Percentiles rank a stretch among this genome's conserved stretches.
phyloP scores from a whole-genome alignment of 64 coral and sea anemone genomes.

The Actinia tenebrosa region DNA sequence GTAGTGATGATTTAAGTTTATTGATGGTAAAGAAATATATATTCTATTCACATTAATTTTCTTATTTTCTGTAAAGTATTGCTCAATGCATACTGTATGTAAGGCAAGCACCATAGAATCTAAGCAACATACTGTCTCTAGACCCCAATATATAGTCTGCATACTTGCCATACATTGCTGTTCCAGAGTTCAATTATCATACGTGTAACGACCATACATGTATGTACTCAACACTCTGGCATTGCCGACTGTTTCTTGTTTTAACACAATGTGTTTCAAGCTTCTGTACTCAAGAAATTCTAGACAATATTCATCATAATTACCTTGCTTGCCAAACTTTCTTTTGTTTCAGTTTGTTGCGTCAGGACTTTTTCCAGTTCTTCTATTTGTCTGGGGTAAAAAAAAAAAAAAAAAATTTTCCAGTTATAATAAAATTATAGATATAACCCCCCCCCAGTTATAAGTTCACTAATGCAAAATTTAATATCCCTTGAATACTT shows the following conservation, averaged over 20 bases:
- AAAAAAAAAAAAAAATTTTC: neutral
- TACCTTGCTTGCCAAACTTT: slow-evolving; percentile 82
- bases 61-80: no score
- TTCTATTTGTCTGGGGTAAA: slow-evolving; percentile 56
- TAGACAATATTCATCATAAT: neutral
- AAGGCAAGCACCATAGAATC: neutral
- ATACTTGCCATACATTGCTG: neutral
- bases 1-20: no score
- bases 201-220: neutral
- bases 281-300: no score
- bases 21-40: no score
- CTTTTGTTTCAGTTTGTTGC: slow-evolving; percentile 60
- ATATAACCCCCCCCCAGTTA: no score
- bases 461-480: no score
- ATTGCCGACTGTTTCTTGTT: neutral
- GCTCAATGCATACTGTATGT: neutral
- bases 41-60: no score
- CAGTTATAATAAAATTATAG: neutral
- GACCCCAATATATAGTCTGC: neutral
- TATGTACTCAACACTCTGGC: slow-evolving; percentile 9
- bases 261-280: no score
- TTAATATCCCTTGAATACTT: no score
- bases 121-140: neutral
- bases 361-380: slow-evolving; percentile 68
- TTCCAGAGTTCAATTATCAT: slow-evolving; percentile 18